phyloP scores from a whole-genome alignment of 1,140 invertebrate species.

The Brachionus sp. region DNA sequence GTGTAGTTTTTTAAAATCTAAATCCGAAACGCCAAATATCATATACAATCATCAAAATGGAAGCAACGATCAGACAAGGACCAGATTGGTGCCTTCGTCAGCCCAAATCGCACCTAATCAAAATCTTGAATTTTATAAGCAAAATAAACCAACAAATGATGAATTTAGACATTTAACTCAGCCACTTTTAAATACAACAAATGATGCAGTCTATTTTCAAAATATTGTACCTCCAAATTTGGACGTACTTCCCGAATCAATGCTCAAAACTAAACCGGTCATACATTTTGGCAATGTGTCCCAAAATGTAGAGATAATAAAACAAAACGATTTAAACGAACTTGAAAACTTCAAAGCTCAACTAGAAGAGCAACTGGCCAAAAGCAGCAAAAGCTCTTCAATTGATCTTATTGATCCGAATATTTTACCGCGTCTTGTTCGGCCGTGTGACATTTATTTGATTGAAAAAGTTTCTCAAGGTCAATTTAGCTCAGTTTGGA shows the following conservation, averaged over 20 bases:
- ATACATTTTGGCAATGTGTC: background rate
- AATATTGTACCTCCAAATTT: slow-evolving; percentile 6
- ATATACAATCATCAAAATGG: background rate
- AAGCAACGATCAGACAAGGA: background rate
- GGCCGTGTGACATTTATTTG: background rate
- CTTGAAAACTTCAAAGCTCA: background rate
- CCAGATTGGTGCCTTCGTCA: background rate
- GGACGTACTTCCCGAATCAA: background rate
- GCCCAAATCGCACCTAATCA: background rate
- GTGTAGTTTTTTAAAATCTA: background rate
- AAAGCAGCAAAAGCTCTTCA: background rate
- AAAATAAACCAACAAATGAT: background rate
- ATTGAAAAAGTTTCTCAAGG: slow-evolving; percentile 36
- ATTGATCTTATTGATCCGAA: background rate
- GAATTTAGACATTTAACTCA: slow-evolving; percentile 9
- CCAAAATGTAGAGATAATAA: background rate
- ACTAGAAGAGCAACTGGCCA: slow-evolving; percentile 1
- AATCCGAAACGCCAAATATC: background rate
- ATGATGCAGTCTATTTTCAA: background rate
- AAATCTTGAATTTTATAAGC: background rate
- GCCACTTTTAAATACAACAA: background rate
- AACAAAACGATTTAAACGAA: background rate
- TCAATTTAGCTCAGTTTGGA: slow-evolving; percentile 43
- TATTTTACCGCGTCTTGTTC: background rate
- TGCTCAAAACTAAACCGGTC: background rate